phyloP scores from a whole-genome alignment of 1,140 invertebrate species.

The Sycophaga agraensis region DNA sequence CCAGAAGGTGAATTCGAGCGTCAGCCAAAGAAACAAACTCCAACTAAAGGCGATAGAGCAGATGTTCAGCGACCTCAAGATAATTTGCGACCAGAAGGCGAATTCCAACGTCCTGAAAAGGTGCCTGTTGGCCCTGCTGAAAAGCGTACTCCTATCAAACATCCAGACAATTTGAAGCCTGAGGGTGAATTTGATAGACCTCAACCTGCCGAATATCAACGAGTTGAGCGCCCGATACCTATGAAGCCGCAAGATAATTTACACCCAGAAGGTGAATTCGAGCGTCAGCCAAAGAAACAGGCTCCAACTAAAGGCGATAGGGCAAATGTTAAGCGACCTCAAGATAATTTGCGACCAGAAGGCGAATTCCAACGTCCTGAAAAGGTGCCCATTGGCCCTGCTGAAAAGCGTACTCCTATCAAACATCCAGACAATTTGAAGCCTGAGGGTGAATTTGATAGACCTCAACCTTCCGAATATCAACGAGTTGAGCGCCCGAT shows the following conservation, averaged over 20 bases:
- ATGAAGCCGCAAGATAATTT: constrained; percentile 59
- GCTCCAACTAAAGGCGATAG: constrained; percentile 57
- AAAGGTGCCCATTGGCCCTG: constrained; percentile 52
- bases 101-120: constrained; percentile 56
- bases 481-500: constrained; percentile 34
- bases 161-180: constrained; percentile 61
- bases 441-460: constrained; percentile 62
- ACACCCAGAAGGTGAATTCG: constrained; percentile 31
- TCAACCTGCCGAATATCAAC: constrained; percentile 44
- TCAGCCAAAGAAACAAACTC: constrained; percentile 52
- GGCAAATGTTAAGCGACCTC: constrained; percentile 43
- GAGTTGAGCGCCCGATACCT: constrained; percentile 49
- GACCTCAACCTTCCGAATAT: constrained; percentile 38
- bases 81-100: constrained; percentile 62
- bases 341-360: constrained; percentile 57
- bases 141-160: constrained; percentile 50
- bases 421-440: constrained; percentile 64
- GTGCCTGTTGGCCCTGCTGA: constrained; percentile 58
- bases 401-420: constrained; percentile 60
- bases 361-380: constrained; percentile 57
- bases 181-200: constrained; percentile 67
- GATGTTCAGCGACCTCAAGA: constrained; percentile 58
- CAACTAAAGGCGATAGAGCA: constrained; percentile 56
- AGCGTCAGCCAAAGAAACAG: constrained; percentile 55
- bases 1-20: constrained; percentile 59